Conservation (phyloP, 2,888 invertebrate genomes). For the Taenaris catops region DNA sequence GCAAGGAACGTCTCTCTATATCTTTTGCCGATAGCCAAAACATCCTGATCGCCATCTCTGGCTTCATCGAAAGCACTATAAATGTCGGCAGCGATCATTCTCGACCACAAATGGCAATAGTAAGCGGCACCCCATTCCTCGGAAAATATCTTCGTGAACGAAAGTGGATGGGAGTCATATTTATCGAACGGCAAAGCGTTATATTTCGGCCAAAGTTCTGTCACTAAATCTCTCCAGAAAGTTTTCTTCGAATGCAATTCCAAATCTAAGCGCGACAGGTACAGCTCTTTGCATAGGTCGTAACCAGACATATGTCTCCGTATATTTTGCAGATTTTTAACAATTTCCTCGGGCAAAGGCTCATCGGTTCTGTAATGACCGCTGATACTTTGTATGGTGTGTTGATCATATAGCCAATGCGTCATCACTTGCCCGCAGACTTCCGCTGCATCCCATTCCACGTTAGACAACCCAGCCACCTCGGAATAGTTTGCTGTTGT, state of each 20-base stretch:
- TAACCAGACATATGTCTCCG: slow-evolving; percentile 89
- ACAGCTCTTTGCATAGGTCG: slow-evolving; percentile 89
- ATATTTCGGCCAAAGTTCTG: slow-evolving; percentile 89
- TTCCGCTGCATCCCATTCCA: slow-evolving; percentile 97
- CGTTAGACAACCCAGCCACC: slow-evolving; percentile 90
- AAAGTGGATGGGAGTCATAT: slow-evolving; percentile 91
- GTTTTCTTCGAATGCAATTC: slow-evolving; percentile 87
- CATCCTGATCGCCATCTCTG: slow-evolving; percentile 67
- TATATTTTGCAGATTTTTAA: slow-evolving; percentile 81
- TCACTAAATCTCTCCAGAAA: slow-evolving; percentile 91
- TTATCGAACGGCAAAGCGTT: slow-evolving; percentile 87
- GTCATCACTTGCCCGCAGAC: slow-evolving; percentile 91
- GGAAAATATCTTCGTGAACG: slow-evolving; percentile 90
- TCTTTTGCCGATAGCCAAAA: slow-evolving; percentile 81
- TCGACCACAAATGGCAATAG: slow-evolving; percentile 92
- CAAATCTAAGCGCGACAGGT: slow-evolving; percentile 89
- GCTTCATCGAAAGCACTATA: slow-evolving; percentile 91
- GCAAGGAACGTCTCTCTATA: slow-evolving; percentile 92
- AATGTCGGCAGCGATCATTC: slow-evolving; percentile 94
- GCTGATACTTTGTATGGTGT: slow-evolving; percentile 81
- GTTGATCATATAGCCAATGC: slow-evolving; percentile 87
- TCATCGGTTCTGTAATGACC: slow-evolving; percentile 88
- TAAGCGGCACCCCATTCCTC: slow-evolving; percentile 93
- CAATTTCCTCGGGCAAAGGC: slow-evolving; percentile 82
- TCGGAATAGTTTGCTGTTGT: slow-evolving; percentile 91